phyloP scores from a whole-genome alignment of 2,113 vertebrate genomes.

The Tylochromis polylepis region DNA sequence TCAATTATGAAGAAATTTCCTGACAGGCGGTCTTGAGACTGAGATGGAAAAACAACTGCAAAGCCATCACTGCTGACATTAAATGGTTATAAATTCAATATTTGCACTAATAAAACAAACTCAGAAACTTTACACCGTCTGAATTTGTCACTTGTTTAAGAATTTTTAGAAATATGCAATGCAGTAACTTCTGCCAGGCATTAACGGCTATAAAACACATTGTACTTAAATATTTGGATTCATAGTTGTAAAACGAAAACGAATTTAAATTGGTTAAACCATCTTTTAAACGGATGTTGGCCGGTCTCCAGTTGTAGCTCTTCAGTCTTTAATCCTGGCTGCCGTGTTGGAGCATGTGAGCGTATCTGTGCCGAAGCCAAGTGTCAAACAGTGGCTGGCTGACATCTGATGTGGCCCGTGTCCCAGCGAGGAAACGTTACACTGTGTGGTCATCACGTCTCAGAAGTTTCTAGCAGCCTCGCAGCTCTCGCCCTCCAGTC shows the following conservation, averaged over 20 bases:
- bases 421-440: constrained; percentile 14
- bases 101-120: neutral
- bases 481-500: neutral
- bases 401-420: constrained; percentile 15
- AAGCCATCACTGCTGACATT: neutral
- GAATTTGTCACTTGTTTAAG: neutral
- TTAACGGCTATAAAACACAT: neutral
- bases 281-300: neutral
- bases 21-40: neutral
- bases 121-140: neutral
- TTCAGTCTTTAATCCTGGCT: constrained; percentile 4
- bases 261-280: neutral
- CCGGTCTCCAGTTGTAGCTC: neutral
- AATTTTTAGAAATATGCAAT: neutral
- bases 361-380: neutral
- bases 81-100: neutral
- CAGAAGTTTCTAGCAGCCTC: neutral
- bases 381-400: constrained; percentile 20
- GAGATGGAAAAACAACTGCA: neutral
- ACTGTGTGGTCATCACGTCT: constrained; percentile 5
- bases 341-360: neutral
- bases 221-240: neutral
- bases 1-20: neutral
- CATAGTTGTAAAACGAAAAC: neutral
- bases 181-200: neutral